phyloP scores from a whole-genome alignment of 2,888 invertebrate genomes.

The Drosophila meridiana region DNA sequence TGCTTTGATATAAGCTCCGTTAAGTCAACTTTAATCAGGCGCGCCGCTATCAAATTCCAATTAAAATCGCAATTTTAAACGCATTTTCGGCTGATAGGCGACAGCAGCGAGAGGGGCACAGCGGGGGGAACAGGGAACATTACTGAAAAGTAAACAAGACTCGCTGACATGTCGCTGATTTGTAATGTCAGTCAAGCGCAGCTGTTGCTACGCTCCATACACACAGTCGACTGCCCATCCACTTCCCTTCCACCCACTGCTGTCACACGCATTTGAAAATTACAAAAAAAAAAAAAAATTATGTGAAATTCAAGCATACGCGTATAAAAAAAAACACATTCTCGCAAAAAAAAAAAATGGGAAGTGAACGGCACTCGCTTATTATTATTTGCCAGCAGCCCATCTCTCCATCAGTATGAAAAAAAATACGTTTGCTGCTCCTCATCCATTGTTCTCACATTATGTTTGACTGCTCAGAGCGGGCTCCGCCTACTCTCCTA shows the following conservation, averaged over 20 bases:
- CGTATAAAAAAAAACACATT: constrained; percentile 10
- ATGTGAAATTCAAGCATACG: constrained; percentile 22
- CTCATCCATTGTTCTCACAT: constrained; percentile 50
- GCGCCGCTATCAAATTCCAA: constrained; percentile 67
- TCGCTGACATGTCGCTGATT: constrained; percentile 65
- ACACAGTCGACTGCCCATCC: not conserved
- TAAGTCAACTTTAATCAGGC: constrained; percentile 69
- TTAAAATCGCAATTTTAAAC: constrained; percentile 70
- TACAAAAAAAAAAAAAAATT: constrained; percentile 42
- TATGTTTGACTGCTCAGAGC: constrained; percentile 11
- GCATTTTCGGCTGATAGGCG: constrained; percentile 39
- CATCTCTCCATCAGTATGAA: constrained; percentile 13
- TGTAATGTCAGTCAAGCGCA: constrained; percentile 73
- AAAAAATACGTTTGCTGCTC: constrained; percentile 13
- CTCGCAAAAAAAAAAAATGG: not conserved
- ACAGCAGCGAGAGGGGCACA: too few relatives aligned
- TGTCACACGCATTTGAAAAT: constrained; percentile 60
- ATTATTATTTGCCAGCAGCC: constrained; percentile 42
- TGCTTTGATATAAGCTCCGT: constrained; percentile 50
- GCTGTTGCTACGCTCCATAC: constrained; percentile 51
- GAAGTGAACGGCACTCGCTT: constrained; percentile 21
- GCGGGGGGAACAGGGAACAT: not conserved
- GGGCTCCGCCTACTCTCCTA: not conserved
- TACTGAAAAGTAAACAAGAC: constrained; percentile 50
- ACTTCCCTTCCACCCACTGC: not conserved